Evolutionary conservation across 2,888 invertebrate species (phyloP).

Genomic region (Drosophila trichaetosa): DNA sequence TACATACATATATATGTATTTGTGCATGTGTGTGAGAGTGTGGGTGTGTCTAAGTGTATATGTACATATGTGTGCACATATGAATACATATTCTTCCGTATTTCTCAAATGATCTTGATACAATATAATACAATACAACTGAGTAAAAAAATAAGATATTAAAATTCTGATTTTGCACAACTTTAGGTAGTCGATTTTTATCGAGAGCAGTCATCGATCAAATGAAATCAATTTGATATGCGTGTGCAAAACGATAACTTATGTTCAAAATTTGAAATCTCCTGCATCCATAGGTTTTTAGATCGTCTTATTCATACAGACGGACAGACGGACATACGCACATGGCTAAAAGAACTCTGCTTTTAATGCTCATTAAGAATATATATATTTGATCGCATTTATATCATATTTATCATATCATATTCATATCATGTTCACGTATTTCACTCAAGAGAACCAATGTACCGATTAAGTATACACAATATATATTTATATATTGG

Average conservation of each 20-base stretch:
- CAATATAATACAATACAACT: background rate
- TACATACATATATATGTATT: fast-evolving
- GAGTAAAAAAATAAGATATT: background rate
- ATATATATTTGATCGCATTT: background rate
- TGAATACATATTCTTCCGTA: background rate
- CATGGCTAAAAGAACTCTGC: background rate
- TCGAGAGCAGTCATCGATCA: background rate
- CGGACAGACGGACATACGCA: background rate
- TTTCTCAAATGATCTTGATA: background rate
- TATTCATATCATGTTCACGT: background rate
- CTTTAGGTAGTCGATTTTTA: background rate
- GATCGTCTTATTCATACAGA: background rate
- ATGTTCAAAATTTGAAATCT: background rate
- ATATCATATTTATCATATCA: too few relatives aligned
- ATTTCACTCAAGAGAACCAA: background rate
- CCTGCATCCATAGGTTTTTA: background rate
- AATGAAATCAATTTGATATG: background rate
- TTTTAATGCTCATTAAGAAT: background rate
- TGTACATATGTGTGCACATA: background rate
- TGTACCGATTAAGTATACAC: background rate
- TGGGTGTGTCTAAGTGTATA: background rate
- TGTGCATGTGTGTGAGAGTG: background rate
- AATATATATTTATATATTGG: background rate
- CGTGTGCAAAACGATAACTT: background rate
- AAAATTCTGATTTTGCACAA: background rate